Evolutionary conservation across 2,888 invertebrate genomes (phyloP).

Genomic region (Pristionchus exspectatus): DNA sequence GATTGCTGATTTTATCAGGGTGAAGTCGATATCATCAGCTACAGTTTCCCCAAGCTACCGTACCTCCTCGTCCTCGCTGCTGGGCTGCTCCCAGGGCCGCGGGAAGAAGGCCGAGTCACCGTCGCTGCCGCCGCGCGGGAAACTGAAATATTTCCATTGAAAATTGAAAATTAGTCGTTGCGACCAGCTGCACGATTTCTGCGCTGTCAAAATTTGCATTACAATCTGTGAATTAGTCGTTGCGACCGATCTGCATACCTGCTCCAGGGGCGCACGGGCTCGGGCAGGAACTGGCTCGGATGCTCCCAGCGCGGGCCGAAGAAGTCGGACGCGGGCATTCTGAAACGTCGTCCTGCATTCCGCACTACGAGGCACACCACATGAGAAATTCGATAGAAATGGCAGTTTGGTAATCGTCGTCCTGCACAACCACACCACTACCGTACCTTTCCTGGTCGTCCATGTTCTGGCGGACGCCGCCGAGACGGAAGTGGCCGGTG

Average conservation of each 20-base stretch:
- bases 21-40: neutral
- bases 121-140: neutral
- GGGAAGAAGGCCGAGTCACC: constrained; percentile 52
- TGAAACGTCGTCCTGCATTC: neutral
- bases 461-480: neutral
- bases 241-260: constrained; percentile 40
- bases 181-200: neutral
- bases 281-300: constrained; percentile 48
- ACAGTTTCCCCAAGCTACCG: neutral
- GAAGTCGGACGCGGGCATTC: constrained; percentile 53
- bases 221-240: neutral
- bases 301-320: constrained; percentile 53
- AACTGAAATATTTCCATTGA: neutral
- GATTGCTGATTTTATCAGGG: no score
- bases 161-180: neutral
- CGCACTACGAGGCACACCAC: neutral
- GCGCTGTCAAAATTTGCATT: neutral
- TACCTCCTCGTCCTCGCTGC: constrained; percentile 31
- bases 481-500: constrained; percentile 41
- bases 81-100: constrained; percentile 50
- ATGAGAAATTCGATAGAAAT: neutral
- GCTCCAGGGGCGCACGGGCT: constrained; percentile 45
- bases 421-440: neutral
- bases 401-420: constrained; percentile 4
- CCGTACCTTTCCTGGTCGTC: constrained; percentile 23